phyloP scores from a whole-genome alignment of 2,797 vertebrate species.

The Tamandua tetradactyla region DNA sequence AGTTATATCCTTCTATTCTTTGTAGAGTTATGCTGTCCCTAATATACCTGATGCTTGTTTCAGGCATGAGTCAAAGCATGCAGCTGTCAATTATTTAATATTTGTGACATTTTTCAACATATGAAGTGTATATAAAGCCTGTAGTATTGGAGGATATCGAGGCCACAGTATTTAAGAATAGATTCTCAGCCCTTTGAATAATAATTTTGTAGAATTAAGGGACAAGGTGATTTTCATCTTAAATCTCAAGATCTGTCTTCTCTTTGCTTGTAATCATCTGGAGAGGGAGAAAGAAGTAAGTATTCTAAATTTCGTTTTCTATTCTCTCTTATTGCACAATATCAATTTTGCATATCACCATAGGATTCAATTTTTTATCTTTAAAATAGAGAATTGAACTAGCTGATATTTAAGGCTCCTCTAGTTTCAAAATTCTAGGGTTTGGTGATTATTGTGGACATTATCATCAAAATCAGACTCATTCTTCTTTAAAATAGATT shows the following conservation, averaged over 20 bases:
- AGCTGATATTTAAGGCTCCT: not conserved
- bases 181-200: constrained; percentile 79
- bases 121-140: constrained; percentile 25
- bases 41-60: constrained; percentile 82
- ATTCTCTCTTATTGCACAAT: not conserved
- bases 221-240: constrained; percentile 75
- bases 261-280: not conserved
- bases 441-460: constrained; percentile 14
- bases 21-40: constrained; percentile 77
- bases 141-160: constrained; percentile 62
- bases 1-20: constrained; percentile 83
- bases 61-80: constrained; percentile 84
- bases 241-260: constrained; percentile 27
- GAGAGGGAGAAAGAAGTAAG: not conserved
- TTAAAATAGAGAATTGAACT: constrained; percentile 3
- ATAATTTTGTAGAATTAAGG: constrained; percentile 73
- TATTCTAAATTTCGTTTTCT: constrained; percentile 10
- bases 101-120: constrained; percentile 77
- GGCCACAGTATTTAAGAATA: constrained; percentile 77
- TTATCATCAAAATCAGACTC: not conserved
- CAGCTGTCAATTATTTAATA: constrained; percentile 83
- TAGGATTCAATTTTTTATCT: constrained; percentile 1
- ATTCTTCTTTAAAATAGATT: constrained; percentile 45
- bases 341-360: constrained; percentile 5
- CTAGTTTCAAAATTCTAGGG: constrained; percentile 21